Percentiles rank a stretch among this genome's conserved stretches.
Evolutionary conservation across 2,797 vertebrate species (phyloP).

Genomic region (Monodelphis domestica): DNA sequence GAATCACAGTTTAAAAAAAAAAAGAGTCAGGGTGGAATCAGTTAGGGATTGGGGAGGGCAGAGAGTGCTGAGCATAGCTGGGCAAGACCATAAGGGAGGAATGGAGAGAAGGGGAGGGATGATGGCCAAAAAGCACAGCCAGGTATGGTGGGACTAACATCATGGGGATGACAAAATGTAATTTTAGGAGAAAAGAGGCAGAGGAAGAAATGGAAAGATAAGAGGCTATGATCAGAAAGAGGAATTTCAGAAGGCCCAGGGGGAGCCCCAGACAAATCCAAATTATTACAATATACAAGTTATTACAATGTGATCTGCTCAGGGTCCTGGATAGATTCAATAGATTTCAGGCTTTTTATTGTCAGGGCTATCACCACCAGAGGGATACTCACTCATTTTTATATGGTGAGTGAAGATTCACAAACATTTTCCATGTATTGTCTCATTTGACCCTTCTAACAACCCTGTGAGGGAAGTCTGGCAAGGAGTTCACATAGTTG

Average conservation of each 20-base stretch:
- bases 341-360: background rate
- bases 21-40: too few species aligned
- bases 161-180: background rate
- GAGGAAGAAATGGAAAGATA: background rate
- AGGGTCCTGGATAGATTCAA: constrained; percentile 21
- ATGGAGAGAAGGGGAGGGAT: background rate
- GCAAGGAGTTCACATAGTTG: background rate
- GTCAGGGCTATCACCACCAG: background rate
- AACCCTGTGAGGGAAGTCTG: background rate
- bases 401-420: background rate
- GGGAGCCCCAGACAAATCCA: constrained; percentile 30
- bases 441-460: background rate
- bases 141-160: background rate
- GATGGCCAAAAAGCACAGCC: too few species aligned
- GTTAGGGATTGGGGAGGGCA: background rate
- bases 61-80: background rate
- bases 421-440: background rate
- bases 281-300: constrained; percentile 12
- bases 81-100: background rate
- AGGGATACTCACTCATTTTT: background rate
- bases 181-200: background rate
- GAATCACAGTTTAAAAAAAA: too few species aligned
- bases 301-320: constrained; percentile 3
- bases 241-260: background rate
- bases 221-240: background rate